These are phyloP conservation scores for Sphaeramia orbicularis DNA, from an alignment of 2,797 vertebrate genomes.

Conservation along the genomic window DNA sequence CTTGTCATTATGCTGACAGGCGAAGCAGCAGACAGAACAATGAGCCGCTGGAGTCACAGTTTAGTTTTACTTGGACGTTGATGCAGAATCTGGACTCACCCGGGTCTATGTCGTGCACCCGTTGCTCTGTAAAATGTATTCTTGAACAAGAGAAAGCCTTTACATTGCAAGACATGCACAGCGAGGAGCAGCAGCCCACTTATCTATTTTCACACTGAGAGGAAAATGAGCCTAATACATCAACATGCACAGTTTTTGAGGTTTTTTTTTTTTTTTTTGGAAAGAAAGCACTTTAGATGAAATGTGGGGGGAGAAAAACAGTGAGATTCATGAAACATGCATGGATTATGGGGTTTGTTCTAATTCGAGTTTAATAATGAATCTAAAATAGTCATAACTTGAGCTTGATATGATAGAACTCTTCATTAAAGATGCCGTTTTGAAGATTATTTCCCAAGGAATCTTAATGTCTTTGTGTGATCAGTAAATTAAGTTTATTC, in stretches of 20 bases:
- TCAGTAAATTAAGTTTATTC: slow-evolving; percentile 19
- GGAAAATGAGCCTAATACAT: slow-evolving; percentile 7
- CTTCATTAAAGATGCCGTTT: slow-evolving; percentile 63
- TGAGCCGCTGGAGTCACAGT: slow-evolving; percentile 18
- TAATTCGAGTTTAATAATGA: slow-evolving; percentile 64
- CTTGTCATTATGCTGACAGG: slow-evolving; percentile 47
- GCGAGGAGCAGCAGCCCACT: not conserved
- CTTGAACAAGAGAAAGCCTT: not conserved
- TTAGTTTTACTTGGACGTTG: slow-evolving; percentile 19
- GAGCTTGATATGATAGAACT: slow-evolving; percentile 34
- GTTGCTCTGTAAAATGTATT: not conserved
- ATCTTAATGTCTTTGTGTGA: slow-evolving; percentile 36
- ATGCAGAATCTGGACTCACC: not conserved
- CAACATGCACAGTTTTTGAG: not conserved
- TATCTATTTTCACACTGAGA: not conserved
- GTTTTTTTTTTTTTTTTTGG: slow-evolving; percentile 16
- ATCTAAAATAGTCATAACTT: slow-evolving; percentile 40
- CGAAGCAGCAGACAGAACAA: slow-evolving; percentile 37
- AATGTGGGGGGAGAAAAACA: slow-evolving; percentile 10
- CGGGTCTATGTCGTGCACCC: too few species aligned
- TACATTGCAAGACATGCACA: not conserved
- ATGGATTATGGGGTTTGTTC: slow-evolving; percentile 22
- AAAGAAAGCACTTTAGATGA: slow-evolving; percentile 18
- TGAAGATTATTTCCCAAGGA: slow-evolving; percentile 24
- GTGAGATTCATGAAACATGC: slow-evolving; percentile 61